These are phyloP conservation scores for Phoeniculus purpureus DNA, from an alignment of 2,797 vertebrate genomes.

Conservation along the genomic window DNA sequence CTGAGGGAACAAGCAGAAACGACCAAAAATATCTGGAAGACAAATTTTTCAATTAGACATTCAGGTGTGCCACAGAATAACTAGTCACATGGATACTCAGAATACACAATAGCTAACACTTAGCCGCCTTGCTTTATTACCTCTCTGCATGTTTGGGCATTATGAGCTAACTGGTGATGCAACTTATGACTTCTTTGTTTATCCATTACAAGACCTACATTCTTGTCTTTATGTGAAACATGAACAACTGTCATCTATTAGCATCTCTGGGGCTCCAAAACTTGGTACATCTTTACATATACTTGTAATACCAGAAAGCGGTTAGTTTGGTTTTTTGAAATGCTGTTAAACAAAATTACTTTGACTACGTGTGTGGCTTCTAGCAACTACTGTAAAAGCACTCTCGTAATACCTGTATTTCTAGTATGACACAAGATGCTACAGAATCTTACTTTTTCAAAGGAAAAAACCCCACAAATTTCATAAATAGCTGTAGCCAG, in stretches of 20 bases:
- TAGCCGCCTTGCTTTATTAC: neutral
- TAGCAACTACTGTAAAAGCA: neutral
- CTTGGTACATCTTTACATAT: neutral
- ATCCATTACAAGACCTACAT: neutral
- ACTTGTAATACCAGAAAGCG: neutral
- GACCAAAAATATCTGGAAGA: neutral
- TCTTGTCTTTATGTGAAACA: neutral
- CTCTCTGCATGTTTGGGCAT: neutral
- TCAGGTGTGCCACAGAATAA: neutral
- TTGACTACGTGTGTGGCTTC: neutral
- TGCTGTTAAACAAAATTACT: neutral
- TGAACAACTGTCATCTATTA: neutral
- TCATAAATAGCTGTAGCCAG: neutral
- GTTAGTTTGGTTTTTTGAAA: neutral
- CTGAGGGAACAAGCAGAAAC: neutral
- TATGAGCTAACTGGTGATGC: neutral
- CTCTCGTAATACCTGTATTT: neutral
- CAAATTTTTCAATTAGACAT: neutral
- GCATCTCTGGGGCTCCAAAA: neutral
- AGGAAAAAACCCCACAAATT: neutral
- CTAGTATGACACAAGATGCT: neutral
- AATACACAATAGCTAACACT: neutral
- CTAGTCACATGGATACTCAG: neutral
- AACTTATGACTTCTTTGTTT: neutral
- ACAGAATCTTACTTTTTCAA: neutral